Conservation (phyloP, 2,113 vertebrate genomes). For the Rhizomys pruinosus region DNA sequence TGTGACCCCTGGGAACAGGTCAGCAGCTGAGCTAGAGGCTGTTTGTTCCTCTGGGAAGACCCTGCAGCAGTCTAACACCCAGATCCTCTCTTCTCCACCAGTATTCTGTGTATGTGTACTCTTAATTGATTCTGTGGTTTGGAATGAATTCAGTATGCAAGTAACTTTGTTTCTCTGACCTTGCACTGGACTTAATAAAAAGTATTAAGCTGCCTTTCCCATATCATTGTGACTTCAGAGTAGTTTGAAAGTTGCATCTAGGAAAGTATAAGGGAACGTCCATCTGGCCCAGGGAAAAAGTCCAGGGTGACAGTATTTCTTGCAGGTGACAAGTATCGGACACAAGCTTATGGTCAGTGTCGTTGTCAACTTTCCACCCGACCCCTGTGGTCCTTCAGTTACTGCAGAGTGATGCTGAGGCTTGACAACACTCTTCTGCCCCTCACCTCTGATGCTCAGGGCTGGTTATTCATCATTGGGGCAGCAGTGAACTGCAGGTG, state of each 20-base stretch:
- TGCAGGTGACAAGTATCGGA: background rate
- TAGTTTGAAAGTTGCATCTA: background rate
- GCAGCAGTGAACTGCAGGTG: background rate
- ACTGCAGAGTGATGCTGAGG: background rate
- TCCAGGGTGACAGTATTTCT: background rate
- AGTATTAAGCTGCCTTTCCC: background rate
- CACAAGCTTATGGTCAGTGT: no score
- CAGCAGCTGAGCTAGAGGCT: accelerated
- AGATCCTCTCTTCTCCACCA: accelerated
- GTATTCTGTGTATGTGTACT: background rate
- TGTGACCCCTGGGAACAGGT: background rate
- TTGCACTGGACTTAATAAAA: background rate
- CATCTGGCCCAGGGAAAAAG: background rate
- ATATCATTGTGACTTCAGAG: background rate
- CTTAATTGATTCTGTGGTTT: background rate
- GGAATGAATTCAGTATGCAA: background rate
- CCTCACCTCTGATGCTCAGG: accelerated
- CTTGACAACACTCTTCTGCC: background rate
- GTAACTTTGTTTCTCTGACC: background rate
- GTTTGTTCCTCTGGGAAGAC: background rate
- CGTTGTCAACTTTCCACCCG: no score
- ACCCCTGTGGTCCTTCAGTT: background rate
- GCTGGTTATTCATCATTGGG: no score
- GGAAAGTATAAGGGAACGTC: background rate
- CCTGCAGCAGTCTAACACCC: background rate